Conservation (phyloP, 2,888 invertebrate genomes). For the Conistra vaccinii region DNA sequence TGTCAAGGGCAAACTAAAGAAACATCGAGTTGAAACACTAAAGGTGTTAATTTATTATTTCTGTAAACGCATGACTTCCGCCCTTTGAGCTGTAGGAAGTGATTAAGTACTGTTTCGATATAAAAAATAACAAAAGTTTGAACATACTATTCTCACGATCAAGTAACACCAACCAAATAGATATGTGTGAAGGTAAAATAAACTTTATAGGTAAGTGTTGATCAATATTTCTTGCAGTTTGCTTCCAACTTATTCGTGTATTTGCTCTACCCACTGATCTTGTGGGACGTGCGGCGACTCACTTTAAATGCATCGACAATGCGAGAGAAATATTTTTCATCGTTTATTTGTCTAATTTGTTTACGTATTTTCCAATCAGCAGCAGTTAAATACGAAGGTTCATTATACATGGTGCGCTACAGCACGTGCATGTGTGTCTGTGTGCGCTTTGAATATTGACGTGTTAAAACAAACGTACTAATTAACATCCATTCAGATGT, state of each 20-base stretch:
- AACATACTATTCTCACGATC: constrained; percentile 84
- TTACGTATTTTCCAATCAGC: constrained; percentile 77
- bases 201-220: constrained; percentile 62
- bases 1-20: constrained; percentile 82
- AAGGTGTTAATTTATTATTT: constrained; percentile 87
- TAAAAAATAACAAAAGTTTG: constrained; percentile 85
- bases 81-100: constrained; percentile 89
- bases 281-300: constrained; percentile 59
- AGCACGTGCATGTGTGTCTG: constrained; percentile 66
- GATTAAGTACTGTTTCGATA: constrained; percentile 85
- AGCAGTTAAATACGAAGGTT: constrained; percentile 78
- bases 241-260: constrained; percentile 63
- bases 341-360: constrained; percentile 69
- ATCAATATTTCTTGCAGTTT: constrained; percentile 63
- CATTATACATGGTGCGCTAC: constrained; percentile 70
- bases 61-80: constrained; percentile 88
- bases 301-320: constrained; percentile 51
- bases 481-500: constrained; percentile 88
- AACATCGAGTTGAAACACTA: constrained; percentile 82
- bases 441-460: constrained; percentile 75
- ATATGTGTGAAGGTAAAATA: constrained; percentile 78
- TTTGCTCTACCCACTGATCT: constrained; percentile 59
- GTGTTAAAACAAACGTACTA: constrained; percentile 87
- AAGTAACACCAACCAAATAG: constrained; percentile 79
- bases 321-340: constrained; percentile 33